Conservation (phyloP, 1,140 invertebrate species). For the Pissodes strobi region DNA sequence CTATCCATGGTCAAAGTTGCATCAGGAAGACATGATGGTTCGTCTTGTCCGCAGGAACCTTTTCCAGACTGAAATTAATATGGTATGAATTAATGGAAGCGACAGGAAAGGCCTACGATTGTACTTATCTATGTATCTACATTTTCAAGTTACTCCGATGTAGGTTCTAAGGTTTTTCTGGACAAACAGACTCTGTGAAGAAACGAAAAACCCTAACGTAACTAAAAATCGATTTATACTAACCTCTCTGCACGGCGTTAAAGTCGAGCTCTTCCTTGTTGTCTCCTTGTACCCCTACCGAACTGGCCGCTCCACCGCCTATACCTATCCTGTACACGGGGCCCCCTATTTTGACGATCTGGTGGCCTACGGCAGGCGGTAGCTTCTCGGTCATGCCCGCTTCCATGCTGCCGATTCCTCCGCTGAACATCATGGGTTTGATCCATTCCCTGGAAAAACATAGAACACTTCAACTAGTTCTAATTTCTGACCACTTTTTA, state of each 20-base stretch:
- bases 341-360: slow-evolving; percentile 93
- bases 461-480: no score
- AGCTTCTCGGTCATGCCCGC: slow-evolving; percentile 77
- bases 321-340: slow-evolving; percentile 97
- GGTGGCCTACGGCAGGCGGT: slow-evolving; percentile 74
- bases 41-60: slow-evolving; percentile 79
- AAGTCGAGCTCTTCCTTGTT: slow-evolving; percentile 89
- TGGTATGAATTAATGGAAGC: no score
- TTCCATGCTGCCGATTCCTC: slow-evolving; percentile 90
- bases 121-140: no score
- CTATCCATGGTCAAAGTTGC: slow-evolving; percentile 85
- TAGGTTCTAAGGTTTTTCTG: no score
- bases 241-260: slow-evolving; percentile 87
- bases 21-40: slow-evolving; percentile 71
- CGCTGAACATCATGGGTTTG: slow-evolving; percentile 99
- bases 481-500: no score
- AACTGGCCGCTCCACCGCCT: slow-evolving; percentile 94
- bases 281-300: slow-evolving; percentile 87
- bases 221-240: no score
- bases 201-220: no score
- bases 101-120: no score
- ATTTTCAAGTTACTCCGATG: no score
- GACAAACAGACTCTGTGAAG: no score
- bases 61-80: slow-evolving; percentile 64
- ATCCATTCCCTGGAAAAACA: slow-evolving; percentile 77